Conservation (phyloP, 2,888 invertebrate genomes). For the Cynaeus angustus region DNA sequence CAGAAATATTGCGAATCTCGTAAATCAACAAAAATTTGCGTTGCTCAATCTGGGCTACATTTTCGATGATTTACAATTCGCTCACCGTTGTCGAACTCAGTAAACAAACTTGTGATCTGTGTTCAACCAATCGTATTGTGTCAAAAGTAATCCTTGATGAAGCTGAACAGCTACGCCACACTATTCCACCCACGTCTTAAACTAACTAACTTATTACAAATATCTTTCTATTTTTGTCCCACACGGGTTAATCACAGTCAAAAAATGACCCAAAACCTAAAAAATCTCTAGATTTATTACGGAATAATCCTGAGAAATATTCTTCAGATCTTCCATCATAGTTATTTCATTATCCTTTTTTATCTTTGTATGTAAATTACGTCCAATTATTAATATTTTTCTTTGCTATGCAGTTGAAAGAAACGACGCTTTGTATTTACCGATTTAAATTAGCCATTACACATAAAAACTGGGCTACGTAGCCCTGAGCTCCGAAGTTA, state of each 20-base stretch:
- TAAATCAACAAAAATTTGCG: slow-evolving; percentile 42
- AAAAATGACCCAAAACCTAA: background rate
- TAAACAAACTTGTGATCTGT: slow-evolving; percentile 41
- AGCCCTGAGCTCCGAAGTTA: slow-evolving; percentile 8
- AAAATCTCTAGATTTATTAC: too few species aligned
- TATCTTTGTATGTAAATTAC: background rate
- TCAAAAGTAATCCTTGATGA: slow-evolving; percentile 47
- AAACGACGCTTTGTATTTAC: slow-evolving; percentile 11
- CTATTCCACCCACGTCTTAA: slow-evolving; percentile 35
- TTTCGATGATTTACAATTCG: slow-evolving; percentile 42
- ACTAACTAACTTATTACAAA: slow-evolving; percentile 41
- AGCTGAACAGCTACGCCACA: slow-evolving; percentile 25
- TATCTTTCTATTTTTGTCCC: slow-evolving; percentile 25
- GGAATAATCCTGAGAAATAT: too few species aligned
- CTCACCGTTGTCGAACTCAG: slow-evolving; percentile 34
- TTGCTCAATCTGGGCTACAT: slow-evolving; percentile 36
- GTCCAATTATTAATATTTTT: slow-evolving; percentile 4
- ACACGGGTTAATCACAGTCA: background rate
- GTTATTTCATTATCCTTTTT: background rate
- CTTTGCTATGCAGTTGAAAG: background rate
- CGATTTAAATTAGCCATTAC: slow-evolving; percentile 17
- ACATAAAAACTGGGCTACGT: slow-evolving; percentile 10
- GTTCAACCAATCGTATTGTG: slow-evolving; percentile 43
- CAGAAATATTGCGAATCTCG: slow-evolving; percentile 37
- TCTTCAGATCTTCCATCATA: too few species aligned